phyloP scores from a whole-genome alignment of 1,140 invertebrate species.

The Macrobrachium rosenbergii region DNA sequence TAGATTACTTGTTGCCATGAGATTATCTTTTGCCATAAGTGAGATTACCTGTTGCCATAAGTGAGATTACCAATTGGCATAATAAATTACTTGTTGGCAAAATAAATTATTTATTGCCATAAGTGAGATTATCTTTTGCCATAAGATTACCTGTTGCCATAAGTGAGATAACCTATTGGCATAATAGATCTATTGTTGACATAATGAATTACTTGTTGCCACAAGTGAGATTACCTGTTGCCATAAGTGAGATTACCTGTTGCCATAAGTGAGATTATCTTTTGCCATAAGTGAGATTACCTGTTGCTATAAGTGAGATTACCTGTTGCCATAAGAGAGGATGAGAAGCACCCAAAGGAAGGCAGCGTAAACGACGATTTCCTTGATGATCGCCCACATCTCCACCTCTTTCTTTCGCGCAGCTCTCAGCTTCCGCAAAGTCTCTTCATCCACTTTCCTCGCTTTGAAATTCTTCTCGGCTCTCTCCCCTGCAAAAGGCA shows the following conservation, averaged over 20 bases:
- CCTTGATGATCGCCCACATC: conserved; percentile 72
- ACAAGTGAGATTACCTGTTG: too few species aligned
- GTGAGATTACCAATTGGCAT: conserved; percentile 31
- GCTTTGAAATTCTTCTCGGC: conserved; percentile 32
- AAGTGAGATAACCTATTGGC: too few species aligned
- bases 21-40: conserved; percentile 67
- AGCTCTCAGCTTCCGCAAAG: conserved; percentile 67
- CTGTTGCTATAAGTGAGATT: not conserved
- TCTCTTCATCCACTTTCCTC: conserved; percentile 38
- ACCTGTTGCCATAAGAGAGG: conserved; percentile 66
- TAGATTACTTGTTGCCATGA: conserved; percentile 63
- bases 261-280: conserved; percentile 70
- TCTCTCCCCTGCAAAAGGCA: not conserved
- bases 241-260: too few species aligned
- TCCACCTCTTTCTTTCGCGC: conserved; percentile 71
- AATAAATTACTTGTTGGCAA: conserved; percentile 65
- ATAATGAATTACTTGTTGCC: too few species aligned
- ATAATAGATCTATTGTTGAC: too few species aligned
- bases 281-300: conserved; percentile 7
- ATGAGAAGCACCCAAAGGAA: conserved; percentile 74
- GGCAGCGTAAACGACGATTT: conserved; percentile 72
- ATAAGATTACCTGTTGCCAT: too few species aligned
- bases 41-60: not conserved
- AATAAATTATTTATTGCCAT: conserved; percentile 55
- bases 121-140: too few species aligned